Base-by-base conservation (phyloP, 2,888 invertebrate genomes). In the Busseola fusca region DNA sequence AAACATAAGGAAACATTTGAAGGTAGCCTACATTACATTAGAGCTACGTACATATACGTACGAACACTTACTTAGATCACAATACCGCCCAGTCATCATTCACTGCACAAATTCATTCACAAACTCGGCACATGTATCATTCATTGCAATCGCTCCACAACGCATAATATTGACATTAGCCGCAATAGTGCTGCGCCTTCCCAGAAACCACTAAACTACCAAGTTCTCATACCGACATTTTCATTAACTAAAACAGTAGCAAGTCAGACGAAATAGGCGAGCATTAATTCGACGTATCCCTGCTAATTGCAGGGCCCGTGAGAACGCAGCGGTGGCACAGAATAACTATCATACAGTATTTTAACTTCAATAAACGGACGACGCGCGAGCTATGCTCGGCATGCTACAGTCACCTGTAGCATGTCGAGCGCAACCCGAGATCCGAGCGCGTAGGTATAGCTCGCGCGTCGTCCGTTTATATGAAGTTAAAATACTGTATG, bases 301-400 rank as follows among this genome's bases (percentile, higher is more conserved):
- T 58, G 84, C 83, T 87, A 86, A 88, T 90, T 87, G 76, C 82
- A 63, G 79, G 82, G 78, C 78, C 80, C 87, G 91, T 91, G 91
- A 84, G 91, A 91, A 84, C 81, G 65, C 80, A 76, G 82, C 76
- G 82, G 78, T n/a, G n/a, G n/a, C n/a, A n/a, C n/a, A n/a, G n/a
- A n/a, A n/a, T n/a, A n/a, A n/a, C n/a, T n/a, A n/a, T n/a, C n/a
- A n/a, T n/a, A n/a, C n/a, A n/a, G n/a, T n/a, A n/a, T n/a, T n/a
- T n/a, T n/a, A n/a, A n/a, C n/a, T n/a, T n/a, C n/a, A n/a, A n/a
- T n/a, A n/a, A n/a, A n/a, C n/a, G n/a, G n/a, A n/a, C n/a, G n/a
- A n/a, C n/a, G n/a, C n/a, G n/a, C n/a, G n/a, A n/a, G n/a, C n/a
- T n/a, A n/a, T n/a, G n/a, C n/a, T n/a, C n/a, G n/a, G n/a, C n/a